These are phyloP conservation scores for Corvus cornix DNA, from an alignment of 2,113 vertebrate genomes.

Conservation along the genomic window DNA sequence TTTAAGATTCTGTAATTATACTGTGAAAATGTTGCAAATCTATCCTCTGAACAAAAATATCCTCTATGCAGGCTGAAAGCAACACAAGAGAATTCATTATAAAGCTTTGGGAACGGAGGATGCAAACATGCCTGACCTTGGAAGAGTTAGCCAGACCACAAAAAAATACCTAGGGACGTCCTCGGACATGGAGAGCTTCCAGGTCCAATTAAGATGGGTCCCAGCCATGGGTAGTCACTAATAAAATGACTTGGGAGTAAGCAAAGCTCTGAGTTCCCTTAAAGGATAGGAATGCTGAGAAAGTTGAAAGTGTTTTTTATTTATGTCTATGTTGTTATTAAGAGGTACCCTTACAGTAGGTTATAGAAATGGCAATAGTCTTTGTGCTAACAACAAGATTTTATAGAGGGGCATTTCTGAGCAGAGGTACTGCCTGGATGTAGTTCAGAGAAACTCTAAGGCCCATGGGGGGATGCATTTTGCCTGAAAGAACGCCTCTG, in stretches of 20 bases:
- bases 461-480: not conserved
- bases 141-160: not conserved
- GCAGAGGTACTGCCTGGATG: not conserved
- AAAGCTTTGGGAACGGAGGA: not conserved
- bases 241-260: not conserved
- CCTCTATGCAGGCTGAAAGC: not conserved
- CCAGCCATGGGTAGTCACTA: not conserved
- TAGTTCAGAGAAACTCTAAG: not conserved
- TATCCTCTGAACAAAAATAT: not conserved
- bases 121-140: not conserved
- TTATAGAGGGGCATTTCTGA: not conserved
- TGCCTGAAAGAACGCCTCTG: not conserved
- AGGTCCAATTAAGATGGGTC: not conserved
- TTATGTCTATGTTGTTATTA: not conserved
- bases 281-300: not conserved
- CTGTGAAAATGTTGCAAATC: not conserved
- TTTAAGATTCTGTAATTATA: not conserved
- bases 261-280: not conserved
- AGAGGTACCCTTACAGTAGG: not conserved
- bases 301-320: not conserved
- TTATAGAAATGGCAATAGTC: not conserved
- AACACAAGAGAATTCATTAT: not conserved
- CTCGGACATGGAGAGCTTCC: not conserved
- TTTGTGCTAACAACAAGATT: not conserved
- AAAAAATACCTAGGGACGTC: not conserved